Conservation (phyloP, 2,113 vertebrate genomes). For the Paraplagusia blochii region DNA sequence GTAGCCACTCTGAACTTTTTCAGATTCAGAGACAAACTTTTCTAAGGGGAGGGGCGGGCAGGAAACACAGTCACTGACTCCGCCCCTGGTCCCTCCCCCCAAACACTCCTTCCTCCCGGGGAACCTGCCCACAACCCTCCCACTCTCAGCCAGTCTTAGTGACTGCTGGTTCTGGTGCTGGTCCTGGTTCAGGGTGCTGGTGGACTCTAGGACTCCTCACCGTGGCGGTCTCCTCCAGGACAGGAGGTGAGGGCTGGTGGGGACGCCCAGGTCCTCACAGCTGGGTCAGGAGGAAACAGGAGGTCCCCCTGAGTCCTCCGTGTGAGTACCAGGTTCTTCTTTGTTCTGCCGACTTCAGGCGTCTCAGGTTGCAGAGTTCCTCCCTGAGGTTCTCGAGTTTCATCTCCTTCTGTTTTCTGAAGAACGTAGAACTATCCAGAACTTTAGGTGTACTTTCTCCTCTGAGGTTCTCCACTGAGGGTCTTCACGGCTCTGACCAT, state of each 20-base stretch:
- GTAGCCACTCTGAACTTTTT: constrained; percentile 26
- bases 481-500: constrained; percentile 33
- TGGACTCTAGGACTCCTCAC: constrained; percentile 39
- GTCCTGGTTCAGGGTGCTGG: constrained; percentile 41
- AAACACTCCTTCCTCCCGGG: no score
- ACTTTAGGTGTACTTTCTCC: no score
- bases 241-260: constrained; percentile 16
- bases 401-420: not conserved
- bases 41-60: no score
- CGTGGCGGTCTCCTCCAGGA: constrained; percentile 11
- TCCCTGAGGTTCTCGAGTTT: not conserved
- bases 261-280: constrained; percentile 21
- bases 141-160: constrained; percentile 23
- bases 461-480: no score
- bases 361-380: constrained; percentile 11
- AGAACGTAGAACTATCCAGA: constrained; percentile 1
- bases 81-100: not conserved
- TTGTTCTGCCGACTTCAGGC: constrained; percentile 11
- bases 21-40: no score
- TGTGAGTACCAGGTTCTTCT: constrained; percentile 56
- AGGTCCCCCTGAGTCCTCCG: constrained; percentile 23
- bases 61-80: no score
- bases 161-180: no score
- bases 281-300: constrained; percentile 23
- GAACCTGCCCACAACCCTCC: constrained; percentile 58